Conservation (phyloP, 1,140 invertebrate species). For the Aphaenogaster rudis region DNA sequence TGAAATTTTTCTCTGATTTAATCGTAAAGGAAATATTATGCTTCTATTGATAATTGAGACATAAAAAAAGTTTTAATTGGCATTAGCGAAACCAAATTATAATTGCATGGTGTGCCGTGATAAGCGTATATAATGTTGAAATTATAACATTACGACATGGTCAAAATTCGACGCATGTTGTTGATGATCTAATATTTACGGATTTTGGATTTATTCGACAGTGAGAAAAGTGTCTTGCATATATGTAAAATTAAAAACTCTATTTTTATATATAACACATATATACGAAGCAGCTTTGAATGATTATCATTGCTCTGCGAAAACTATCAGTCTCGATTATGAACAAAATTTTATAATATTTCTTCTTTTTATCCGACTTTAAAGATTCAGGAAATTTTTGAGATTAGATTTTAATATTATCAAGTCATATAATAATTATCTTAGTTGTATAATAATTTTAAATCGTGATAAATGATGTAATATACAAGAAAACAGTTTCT, state of each 20-base stretch:
- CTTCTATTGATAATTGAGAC: slow-evolving; percentile 1
- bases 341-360: slow-evolving; percentile 28
- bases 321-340: background rate
- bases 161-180: slow-evolving; percentile 39
- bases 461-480: slow-evolving; percentile 10
- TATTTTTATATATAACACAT: background rate
- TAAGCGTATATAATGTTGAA: slow-evolving; percentile 40
- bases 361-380: background rate
- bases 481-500: slow-evolving; percentile 4
- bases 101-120: slow-evolving; percentile 70
- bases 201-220: background rate
- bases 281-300: background rate
- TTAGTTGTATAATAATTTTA: background rate
- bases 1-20: background rate
- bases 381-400: background rate
- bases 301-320: background rate
- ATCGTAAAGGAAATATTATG: background rate
- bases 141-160: slow-evolving; percentile 35
- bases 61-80: background rate
- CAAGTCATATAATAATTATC: background rate
- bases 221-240: background rate
- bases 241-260: background rate
- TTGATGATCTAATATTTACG: slow-evolving; percentile 7
- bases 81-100: slow-evolving; percentile 5
- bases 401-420: background rate